Evolutionary conservation across 2,888 invertebrate genomes (phyloP), one percentile per base, ranked within the genome.

Genomic region (Thyatira batis): DNA sequence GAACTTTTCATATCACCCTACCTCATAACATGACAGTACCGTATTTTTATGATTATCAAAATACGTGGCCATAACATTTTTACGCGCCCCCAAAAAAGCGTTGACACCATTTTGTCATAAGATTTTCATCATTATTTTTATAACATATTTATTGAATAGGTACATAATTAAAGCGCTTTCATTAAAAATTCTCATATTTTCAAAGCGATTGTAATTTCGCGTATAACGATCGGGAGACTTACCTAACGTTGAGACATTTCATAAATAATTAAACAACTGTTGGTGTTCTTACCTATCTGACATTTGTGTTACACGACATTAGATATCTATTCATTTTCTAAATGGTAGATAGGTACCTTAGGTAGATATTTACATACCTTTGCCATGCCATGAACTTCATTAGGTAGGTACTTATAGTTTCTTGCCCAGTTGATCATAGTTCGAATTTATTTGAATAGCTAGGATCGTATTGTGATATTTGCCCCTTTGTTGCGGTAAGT

Each of bases 231-330:
- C 51, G 28, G 49, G 25, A 54, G 52, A 50, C 44, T 45, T 44
- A 53, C 54, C n/a, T 17, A 39, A 50, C 45, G 51, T 33, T 39
- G 45, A 54, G 50, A 8, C 54, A 43, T 43, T 49, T 51, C 51
- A 48, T 58, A 54, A 58, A 58, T 54, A 58, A 58, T 58, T 58
- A 53, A 58, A 45, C 49, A 44, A 49, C 21, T 50, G 20, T 46
- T 52, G 45, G 58, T 48, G n/a, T 58, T 52, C 52, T 52, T 48
- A 45, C 45, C 17, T 9, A 25, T 48, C 46, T 28, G 52, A 20
- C 33, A 39, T 49, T 11, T 3, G 17, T 39, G 13, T 4, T 39
- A 39, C 17, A 13, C 17, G 8, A 8, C 8, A 39, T 39, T 8
- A n/a, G n/a, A n/a, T n/a, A 33, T 13, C 33, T 39, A 39, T 39